These are phyloP conservation scores for Sebastes nivosus DNA, from an alignment of 2,797 vertebrate species.

Conservation along the genomic window DNA sequence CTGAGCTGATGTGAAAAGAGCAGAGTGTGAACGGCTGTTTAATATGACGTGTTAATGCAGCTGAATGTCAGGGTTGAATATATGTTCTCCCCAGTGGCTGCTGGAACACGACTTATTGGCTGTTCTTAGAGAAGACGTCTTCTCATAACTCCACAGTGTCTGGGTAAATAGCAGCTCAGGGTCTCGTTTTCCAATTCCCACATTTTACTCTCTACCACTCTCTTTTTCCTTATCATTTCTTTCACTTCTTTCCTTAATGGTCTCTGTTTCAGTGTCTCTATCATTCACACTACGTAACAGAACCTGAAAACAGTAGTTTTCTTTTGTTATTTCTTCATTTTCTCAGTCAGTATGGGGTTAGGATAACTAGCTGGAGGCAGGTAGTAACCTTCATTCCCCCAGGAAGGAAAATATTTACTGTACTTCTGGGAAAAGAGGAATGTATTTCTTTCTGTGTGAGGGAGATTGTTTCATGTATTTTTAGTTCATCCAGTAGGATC, in stretches of 20 bases:
- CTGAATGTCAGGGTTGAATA: constrained; percentile 50
- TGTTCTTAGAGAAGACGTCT: constrained; percentile 9
- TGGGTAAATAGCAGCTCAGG: constrained; percentile 26
- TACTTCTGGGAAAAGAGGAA: neutral
- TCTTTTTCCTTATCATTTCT: neutral
- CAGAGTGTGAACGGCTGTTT: constrained; percentile 41
- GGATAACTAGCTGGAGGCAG: neutral
- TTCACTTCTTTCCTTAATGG: neutral
- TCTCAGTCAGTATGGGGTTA: neutral
- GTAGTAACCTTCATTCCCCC: neutral
- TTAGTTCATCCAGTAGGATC: neutral
- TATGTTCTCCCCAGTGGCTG: neutral
- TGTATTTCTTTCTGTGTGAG: neutral
- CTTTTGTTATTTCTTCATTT: neutral
- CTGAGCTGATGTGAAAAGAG: constrained; percentile 38
- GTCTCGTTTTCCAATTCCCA: neutral
- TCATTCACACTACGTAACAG: neutral
- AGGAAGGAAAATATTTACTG: constrained; percentile 4
- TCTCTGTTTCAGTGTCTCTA: neutral
- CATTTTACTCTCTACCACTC: neutral
- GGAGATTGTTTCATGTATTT: neutral
- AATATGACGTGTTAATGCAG: constrained; percentile 46
- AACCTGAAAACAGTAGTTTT: neutral
- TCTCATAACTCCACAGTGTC: constrained; percentile 25
- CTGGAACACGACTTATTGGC: constrained; percentile 22